Evolutionary conservation across 2,797 vertebrate genomes (phyloP), one percentile per base, ranked within the genome.

Genomic region (Takifugu ocellatus): DNA sequence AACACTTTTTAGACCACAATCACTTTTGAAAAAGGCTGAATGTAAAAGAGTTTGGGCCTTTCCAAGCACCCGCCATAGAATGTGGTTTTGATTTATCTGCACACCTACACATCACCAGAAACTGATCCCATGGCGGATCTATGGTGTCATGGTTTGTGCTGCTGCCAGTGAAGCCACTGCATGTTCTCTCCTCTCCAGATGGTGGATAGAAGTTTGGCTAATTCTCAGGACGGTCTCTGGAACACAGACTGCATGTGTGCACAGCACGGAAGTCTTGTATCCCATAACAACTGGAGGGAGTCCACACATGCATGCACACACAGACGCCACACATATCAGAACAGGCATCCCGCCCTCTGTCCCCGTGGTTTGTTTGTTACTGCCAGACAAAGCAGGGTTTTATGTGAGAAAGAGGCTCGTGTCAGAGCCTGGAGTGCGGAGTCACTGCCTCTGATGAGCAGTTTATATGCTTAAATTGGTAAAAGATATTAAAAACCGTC

Each of bases 281-380:
- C 76, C 74, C 73, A 68, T 72, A 81, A 84, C 81, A 81, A 79
- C 68, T 83, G 72, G 82, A 77, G 78, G 59, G 52, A 79, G 26
- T 39, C 42, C 54, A 62, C 54, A 50, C 66, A 56, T 26, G 61
- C 49, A 56, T 21, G 21, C 21, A 21, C 36, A 61, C 47, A 54
- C 52, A 63, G 59, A 68, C 56, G 51, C 21, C 58, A 62, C 45
- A 59, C 46, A 25, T 17, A 71, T 74, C 68, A 64, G 56, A 63
- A 83, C 77, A 67, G 56, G 61, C 82, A 78, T n/a, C 65, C 79
- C 71, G 62, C 79, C 84, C 76, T 70, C 62, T 79, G 81, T 82
- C 86, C 84, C 72, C 73, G 78, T 78, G 83, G 71, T 21, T 59
- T 85, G 84, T 87, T 88, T 87, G 77, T 82, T 72, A 66, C 71